Evolutionary conservation across 2,888 invertebrate genomes (phyloP), one percentile per base, ranked within the genome.

Genomic region (Onthophagus sagittarius): DNA sequence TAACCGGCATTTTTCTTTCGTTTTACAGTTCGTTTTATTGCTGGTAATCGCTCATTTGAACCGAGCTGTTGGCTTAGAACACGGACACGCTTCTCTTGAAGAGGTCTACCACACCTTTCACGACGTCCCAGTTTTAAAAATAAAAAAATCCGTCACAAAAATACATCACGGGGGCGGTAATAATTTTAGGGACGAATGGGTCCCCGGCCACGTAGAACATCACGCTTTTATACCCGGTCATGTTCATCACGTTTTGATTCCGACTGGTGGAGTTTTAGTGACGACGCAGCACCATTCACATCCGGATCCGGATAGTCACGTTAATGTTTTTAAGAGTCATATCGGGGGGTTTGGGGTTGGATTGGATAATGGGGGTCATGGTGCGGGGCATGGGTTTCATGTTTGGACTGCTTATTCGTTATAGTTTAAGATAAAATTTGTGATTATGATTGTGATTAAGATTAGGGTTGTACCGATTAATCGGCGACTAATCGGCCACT

Each of bases 321-420:
- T 75, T 62, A 71, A 76, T 63, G 73, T 74, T 7, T 77, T 72
- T 73, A 74, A 75, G 71, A 75, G 74, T 64, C 78, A 77, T 70
- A 71, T 76, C 62, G 80, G 80, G n/a, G 80, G 80, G 14, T 80
- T 77, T 72, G 80, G 80, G 15, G 76, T 79, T 15, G 80, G 80
- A 7, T 62, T 78, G 33, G 77, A 77, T 70, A 74, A 72, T 72
- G 79, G 79, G 4, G 80, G 80, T 6, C 77, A 76, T 15, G 80
- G 80, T n/a, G 79, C 79, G 7, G 80, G 80, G 62, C 80, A 80
- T 63, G 80, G 80, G 5, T 80, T 77, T 73, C 80, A 79, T 64
- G 77, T 79, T 15, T 74, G 73, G 73, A 70, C 64, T 15, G 70
- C 73, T 64, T 73, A n/a, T n/a, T n/a, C n/a, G n/a, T n/a, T n/a